These are phyloP conservation scores for Drosophila longiperda DNA, from an alignment of 2,888 invertebrate genomes.

Conservation along the genomic window DNA sequence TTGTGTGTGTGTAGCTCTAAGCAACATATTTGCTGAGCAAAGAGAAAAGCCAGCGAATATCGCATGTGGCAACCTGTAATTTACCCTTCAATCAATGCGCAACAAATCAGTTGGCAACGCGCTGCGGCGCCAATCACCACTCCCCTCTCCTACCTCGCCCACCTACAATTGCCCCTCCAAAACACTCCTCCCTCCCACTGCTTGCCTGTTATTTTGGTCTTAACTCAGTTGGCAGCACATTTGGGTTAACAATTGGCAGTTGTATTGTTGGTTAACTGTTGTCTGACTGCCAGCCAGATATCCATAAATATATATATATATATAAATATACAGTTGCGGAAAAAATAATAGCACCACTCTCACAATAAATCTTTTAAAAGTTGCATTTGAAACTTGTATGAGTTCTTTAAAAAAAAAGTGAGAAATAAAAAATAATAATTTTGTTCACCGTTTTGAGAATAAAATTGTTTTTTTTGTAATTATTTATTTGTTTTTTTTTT, in stretches of 20 bases:
- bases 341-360: background rate
- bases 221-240: conserved; percentile 79
- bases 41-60: conserved; percentile 57
- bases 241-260: conserved; percentile 75
- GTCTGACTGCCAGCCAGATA: conserved; percentile 63
- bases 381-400: background rate
- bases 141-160: background rate
- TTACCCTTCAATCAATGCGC: conserved; percentile 81
- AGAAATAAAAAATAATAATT: background rate
- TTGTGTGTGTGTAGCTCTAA: conserved; percentile 33
- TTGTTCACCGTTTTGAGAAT: too few species aligned
- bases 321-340: background rate
- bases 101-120: conserved; percentile 79
- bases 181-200: background rate
- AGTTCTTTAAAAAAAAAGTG: background rate
- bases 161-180: background rate
- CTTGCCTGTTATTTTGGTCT: conserved; percentile 29
- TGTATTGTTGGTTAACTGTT: conserved; percentile 69
- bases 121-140: conserved; percentile 62
- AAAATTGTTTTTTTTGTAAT: too few species aligned
- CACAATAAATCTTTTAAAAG: background rate
- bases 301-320: conserved; percentile 45
- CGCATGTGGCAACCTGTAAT: conserved; percentile 80
- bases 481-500: too few species aligned
- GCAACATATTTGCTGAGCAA: conserved; percentile 45